These are phyloP conservation scores for Canis aureus DNA, from an alignment of 2,113 vertebrate genomes.

Conservation along the genomic window DNA sequence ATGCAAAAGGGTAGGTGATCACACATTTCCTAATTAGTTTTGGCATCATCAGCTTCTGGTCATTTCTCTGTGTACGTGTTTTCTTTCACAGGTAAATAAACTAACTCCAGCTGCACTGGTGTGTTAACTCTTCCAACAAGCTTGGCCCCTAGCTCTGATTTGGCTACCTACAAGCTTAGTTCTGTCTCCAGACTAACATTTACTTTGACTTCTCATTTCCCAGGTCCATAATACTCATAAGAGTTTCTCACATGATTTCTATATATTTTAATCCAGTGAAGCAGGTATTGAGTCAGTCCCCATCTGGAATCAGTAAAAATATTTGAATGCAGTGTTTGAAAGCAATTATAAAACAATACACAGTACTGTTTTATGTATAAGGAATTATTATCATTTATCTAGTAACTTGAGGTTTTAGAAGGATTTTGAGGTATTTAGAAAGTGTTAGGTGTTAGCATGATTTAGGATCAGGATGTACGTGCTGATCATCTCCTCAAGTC, in stretches of 20 bases:
- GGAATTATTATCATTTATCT: not conserved
- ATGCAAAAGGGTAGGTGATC: not conserved
- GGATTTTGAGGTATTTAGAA: not conserved
- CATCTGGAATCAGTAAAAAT: not conserved
- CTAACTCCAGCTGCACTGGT: not conserved
- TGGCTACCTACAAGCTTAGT: not conserved
- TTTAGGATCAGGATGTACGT: not conserved
- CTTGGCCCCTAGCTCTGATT: not conserved
- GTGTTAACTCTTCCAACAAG: not conserved
- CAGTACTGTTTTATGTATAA: not conserved
- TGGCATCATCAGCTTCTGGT: slow-evolving; percentile 22
- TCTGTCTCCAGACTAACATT: not conserved
- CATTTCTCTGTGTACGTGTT: not conserved
- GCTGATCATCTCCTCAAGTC: not conserved
- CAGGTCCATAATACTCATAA: not conserved
- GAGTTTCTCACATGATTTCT: not conserved
- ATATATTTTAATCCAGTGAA: not conserved
- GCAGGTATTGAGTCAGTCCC: not conserved
- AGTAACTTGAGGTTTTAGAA: not conserved
- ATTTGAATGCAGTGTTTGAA: not conserved
- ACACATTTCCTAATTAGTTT: slow-evolving; percentile 49
- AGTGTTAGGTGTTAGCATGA: not conserved
- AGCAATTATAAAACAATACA: not conserved
- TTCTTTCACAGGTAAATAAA: slow-evolving; percentile 57
- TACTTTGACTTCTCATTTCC: not conserved